Percentiles rank a stretch among this genome's conserved stretches.
Conservation (phyloP, 2,113 vertebrate species). For the Aramus guarauna region DNA sequence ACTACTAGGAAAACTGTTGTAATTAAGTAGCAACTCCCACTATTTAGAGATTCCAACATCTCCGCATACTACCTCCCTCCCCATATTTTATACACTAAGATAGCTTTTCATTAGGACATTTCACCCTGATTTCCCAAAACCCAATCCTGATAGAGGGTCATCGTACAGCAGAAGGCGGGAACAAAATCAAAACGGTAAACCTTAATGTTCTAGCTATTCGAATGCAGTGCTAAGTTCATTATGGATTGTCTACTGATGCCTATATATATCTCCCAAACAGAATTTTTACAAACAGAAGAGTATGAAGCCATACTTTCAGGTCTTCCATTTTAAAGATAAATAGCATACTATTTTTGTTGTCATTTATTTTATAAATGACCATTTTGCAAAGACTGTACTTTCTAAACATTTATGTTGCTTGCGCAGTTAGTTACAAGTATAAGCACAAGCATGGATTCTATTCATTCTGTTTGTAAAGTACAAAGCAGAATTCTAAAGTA, state of each 20-base stretch:
- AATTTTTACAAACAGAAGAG: background rate
- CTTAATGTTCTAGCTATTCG: background rate
- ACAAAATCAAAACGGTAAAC: background rate
- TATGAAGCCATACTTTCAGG: background rate
- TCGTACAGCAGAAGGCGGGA: background rate
- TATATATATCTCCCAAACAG: accelerated
- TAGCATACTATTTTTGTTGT: background rate
- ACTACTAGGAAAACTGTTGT: background rate
- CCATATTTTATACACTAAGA: background rate
- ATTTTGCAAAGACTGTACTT: background rate
- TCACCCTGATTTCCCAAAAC: background rate
- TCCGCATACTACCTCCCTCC: background rate
- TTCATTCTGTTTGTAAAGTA: background rate
- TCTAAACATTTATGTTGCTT: background rate
- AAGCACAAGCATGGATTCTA: background rate
- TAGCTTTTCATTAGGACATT: background rate
- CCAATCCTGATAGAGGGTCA: background rate
- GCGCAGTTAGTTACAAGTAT: background rate
- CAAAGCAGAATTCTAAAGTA: background rate
- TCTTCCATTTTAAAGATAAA: background rate
- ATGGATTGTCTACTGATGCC: background rate
- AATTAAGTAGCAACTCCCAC: background rate
- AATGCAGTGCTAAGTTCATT: background rate
- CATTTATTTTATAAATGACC: background rate
- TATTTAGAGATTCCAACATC: background rate